Evolutionary conservation across 2,113 vertebrate species (phyloP), one percentile per base, ranked within the genome.

Genomic region (Mesocricetus auratus): DNA sequence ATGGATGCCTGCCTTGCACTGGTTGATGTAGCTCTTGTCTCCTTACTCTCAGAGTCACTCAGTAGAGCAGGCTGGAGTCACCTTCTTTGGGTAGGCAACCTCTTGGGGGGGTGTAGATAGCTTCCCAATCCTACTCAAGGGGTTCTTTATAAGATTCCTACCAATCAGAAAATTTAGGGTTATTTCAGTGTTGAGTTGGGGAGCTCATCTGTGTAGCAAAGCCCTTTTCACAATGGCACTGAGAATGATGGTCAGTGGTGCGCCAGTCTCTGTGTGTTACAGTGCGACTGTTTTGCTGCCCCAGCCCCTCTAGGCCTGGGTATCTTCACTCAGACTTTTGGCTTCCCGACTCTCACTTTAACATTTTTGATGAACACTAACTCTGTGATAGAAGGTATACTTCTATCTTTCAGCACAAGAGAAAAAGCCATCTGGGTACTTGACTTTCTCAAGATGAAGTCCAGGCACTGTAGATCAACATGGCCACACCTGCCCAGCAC

Each of bases 391-490:
- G 60, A 6, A 94, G 31, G 71, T 50, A 71, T 53, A 62, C 12
- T 47, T 39, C 19, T 53, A 16, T 66, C 39, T 86, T 94, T 91
- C 26, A 79, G 50, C 69, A 87, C 19, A 53, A 56, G 33, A 90
- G 39, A 90, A n/a, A 90, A 39, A 64, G 77, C 47, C 9, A 2
- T 56, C 10, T 21, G 11, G 42, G 53, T 24, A 2, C 15, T 17
- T 29, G 69, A 31, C 12, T 5, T 19, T 12, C 22, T 79, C 71
- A 16, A 71, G 31, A 26, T 24, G 62, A 88, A 50, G 13, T 19
- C 2, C 19, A 17, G 39, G 8, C 12, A 5, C 26, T 56, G 24
- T 13, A 36, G 56, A 6, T 26, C 26, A n/a, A 0, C 4, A 4
- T 58, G 53, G 39, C 9, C 15, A 21, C 2, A 4, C 8, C 26